These are phyloP conservation scores for Istiophorus platypterus DNA, from an alignment of 2,113 vertebrate genomes.

Conservation along the genomic window DNA sequence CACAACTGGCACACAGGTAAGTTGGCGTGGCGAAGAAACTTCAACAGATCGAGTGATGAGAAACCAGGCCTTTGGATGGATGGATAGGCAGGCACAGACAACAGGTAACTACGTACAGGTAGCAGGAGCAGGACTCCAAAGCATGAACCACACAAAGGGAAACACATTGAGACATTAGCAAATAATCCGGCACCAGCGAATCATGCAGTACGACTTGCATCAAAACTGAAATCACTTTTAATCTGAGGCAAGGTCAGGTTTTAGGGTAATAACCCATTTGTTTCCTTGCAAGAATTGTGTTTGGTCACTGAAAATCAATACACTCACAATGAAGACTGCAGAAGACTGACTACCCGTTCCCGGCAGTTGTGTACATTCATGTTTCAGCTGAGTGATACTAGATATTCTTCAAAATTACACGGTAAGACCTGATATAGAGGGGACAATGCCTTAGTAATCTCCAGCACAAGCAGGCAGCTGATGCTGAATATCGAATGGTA, in stretches of 20 bases:
- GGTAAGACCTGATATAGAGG: background rate
- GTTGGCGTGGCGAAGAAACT: no score
- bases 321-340: conserved; percentile 2
- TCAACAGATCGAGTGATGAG: no score
- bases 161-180: no score
- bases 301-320: background rate
- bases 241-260: background rate
- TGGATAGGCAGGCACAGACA: no score
- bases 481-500: conserved; percentile 25
- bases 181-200: background rate
- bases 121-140: no score
- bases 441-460: conserved; percentile 30
- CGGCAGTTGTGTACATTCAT: background rate
- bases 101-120: no score
- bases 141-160: no score
- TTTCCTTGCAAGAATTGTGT: background rate
- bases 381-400: background rate
- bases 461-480: background rate
- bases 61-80: no score
- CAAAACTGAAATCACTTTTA: background rate
- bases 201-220: background rate
- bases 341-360: background rate
- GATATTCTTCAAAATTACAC: background rate
- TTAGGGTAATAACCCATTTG: background rate
- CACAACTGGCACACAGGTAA: no score